Evolutionary conservation across 2,888 invertebrate species (phyloP).

Genomic region (Eupithecia inturbata): DNA sequence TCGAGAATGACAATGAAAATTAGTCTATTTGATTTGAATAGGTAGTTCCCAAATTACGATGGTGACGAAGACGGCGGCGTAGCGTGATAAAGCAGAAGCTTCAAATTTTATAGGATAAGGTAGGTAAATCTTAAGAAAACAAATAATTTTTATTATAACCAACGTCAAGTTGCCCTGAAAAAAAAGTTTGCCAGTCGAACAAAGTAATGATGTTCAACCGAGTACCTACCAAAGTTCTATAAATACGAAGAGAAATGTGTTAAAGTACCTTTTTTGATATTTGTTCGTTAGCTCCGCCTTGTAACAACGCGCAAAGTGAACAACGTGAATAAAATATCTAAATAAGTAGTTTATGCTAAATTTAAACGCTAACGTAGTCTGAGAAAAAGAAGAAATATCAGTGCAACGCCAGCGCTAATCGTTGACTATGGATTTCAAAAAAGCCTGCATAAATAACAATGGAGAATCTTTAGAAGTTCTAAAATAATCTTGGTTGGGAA

Average conservation of each 20-base stretch:
- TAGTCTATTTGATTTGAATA: background rate
- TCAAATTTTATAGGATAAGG: background rate
- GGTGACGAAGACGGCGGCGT: background rate
- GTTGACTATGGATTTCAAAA: background rate
- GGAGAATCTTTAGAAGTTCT: background rate
- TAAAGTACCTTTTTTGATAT: background rate
- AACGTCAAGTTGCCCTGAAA: background rate
- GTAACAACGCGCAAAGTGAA: too few relatives aligned
- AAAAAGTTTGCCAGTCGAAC: background rate
- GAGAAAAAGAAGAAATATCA: background rate
- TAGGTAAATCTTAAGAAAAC: background rate
- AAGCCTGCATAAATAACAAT: background rate
- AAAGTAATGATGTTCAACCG: background rate
- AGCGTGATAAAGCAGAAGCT: background rate
- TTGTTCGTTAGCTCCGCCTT: background rate
- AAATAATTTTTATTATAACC: background rate
- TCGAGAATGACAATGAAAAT: background rate
- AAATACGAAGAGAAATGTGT: background rate
- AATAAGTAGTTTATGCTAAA: background rate
- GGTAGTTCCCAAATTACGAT: background rate
- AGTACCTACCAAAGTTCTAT: background rate
- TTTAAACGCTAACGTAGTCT: background rate
- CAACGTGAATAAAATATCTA: background rate
- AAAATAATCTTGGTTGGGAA: too few relatives aligned
- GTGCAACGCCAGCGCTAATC: background rate